A percentile compares a stretch with the other conserved stretches of the same genome.
phyloP scores from a whole-genome alignment of 2,797 vertebrate species.

The Coluber constrictor region DNA sequence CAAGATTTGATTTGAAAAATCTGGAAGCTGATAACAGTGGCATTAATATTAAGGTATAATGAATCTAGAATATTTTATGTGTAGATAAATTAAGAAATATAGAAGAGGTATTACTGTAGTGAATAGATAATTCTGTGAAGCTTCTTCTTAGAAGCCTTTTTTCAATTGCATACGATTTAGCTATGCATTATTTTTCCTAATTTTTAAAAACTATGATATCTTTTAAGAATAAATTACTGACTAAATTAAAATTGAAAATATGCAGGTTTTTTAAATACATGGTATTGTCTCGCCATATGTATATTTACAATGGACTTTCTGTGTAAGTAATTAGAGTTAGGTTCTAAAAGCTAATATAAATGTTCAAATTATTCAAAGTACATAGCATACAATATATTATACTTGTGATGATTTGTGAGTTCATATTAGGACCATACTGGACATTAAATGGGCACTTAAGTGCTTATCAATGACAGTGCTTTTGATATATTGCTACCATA shows the following conservation, averaged over 20 bases:
- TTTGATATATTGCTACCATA: slow-evolving; percentile 19
- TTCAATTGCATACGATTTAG: background rate
- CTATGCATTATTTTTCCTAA: background rate
- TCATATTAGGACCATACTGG: slow-evolving; percentile 12
- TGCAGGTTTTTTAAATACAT: background rate
- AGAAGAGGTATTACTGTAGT: slow-evolving; percentile 2
- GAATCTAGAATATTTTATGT: background rate
- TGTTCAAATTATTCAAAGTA: slow-evolving; percentile 12
- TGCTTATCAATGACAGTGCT: background rate
- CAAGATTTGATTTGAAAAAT: background rate
- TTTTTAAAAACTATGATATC: background rate
- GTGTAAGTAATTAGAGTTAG: background rate
- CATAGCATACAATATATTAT: slow-evolving; percentile 20
- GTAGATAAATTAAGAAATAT: background rate
- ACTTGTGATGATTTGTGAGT: slow-evolving; percentile 14
- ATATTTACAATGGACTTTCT: background rate
- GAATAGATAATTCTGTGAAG: slow-evolving; percentile 17
- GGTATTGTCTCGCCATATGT: background rate
- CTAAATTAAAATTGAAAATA: background rate
- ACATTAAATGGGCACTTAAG: slow-evolving; percentile 23
- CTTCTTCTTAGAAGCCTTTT: slow-evolving; percentile 8
- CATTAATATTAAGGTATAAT: background rate
- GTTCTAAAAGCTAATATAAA: slow-evolving; percentile 4
- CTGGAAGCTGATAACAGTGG: background rate
- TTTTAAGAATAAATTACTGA: background rate